These are phyloP conservation scores for Heterotis niloticus DNA, from an alignment of 2,113 vertebrate species.

Conservation along the genomic window DNA sequence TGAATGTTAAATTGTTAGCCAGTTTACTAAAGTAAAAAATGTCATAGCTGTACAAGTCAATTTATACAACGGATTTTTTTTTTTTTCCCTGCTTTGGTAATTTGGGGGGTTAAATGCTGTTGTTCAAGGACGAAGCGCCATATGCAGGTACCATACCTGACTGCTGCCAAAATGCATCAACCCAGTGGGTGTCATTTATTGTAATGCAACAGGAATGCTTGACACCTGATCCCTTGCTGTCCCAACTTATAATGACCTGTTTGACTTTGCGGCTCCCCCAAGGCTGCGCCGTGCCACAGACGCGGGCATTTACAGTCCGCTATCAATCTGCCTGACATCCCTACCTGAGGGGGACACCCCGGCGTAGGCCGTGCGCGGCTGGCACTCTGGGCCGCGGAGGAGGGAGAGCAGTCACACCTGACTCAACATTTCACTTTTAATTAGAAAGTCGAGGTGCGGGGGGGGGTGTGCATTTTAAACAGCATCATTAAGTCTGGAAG, in stretches of 20 bases:
- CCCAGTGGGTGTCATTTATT: background rate
- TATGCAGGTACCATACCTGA: background rate
- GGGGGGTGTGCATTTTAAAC: too few relatives aligned
- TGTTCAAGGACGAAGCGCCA: background rate
- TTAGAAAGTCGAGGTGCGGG: too few relatives aligned
- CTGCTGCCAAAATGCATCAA: background rate
- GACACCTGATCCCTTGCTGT: background rate
- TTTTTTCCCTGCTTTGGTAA: too few relatives aligned
- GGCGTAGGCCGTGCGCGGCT: background rate
- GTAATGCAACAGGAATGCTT: background rate
- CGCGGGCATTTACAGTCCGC: background rate
- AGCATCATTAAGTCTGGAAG: too few relatives aligned
- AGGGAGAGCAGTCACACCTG: background rate
- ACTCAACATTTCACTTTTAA: too few relatives aligned
- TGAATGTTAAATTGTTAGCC: too few relatives aligned
- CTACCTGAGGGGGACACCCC: background rate
- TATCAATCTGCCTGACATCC: background rate
- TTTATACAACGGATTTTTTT: conserved; percentile 9
- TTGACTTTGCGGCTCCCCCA: conserved; percentile 10
- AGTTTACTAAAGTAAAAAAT: background rate
- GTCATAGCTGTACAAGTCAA: background rate
- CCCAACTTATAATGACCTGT: background rate
- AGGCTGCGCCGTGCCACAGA: background rate
- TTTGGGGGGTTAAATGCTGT: background rate
- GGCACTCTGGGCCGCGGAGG: background rate